phyloP scores from a whole-genome alignment of 2,113 vertebrate species.

The Empidonax alnorum region DNA sequence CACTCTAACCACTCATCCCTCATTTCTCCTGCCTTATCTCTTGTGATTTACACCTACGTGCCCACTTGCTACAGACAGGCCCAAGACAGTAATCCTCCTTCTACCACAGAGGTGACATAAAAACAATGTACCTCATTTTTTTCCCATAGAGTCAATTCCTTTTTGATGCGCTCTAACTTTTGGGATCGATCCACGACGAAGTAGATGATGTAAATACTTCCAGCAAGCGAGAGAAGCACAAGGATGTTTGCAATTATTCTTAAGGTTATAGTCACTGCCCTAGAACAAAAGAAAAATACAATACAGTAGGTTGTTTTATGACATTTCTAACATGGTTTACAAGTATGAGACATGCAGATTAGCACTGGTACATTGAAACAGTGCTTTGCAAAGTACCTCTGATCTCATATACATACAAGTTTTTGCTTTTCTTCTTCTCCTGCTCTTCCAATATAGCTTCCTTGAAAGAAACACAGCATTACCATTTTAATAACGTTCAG shows the following conservation, averaged over 20 bases:
- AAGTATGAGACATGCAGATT: not conserved
- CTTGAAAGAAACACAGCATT: slow-evolving; percentile 75
- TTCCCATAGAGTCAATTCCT: slow-evolving; percentile 94
- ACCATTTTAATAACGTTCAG: not conserved
- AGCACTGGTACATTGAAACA: not conserved
- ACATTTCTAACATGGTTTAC: not conserved
- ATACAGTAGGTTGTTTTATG: not conserved
- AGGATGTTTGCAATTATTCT: slow-evolving; percentile 93
- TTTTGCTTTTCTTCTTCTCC: slow-evolving; percentile 94
- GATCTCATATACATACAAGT: slow-evolving; percentile 82
- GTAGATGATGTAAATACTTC: slow-evolving; percentile 98
- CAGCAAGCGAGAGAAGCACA: slow-evolving; percentile 93
- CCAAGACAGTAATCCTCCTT: not conserved
- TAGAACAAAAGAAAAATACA: slow-evolving; percentile 25
- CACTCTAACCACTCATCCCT: not conserved
- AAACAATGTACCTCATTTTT: slow-evolving; percentile 89
- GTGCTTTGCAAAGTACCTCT: not conserved
- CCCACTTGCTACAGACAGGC: not conserved
- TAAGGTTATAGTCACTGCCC: slow-evolving; percentile 92
- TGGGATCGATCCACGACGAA: slow-evolving; percentile 98
- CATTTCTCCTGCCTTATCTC: not conserved
- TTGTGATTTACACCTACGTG: not conserved
- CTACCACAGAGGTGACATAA: not conserved
- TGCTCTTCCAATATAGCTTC: slow-evolving; percentile 97
- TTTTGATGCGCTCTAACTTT: slow-evolving; percentile 87